Percentiles rank a stretch among this genome's conserved stretches.
phyloP scores from a whole-genome alignment of 1,140 invertebrate genomes.

The Parasteatoda tepidariorum region DNA sequence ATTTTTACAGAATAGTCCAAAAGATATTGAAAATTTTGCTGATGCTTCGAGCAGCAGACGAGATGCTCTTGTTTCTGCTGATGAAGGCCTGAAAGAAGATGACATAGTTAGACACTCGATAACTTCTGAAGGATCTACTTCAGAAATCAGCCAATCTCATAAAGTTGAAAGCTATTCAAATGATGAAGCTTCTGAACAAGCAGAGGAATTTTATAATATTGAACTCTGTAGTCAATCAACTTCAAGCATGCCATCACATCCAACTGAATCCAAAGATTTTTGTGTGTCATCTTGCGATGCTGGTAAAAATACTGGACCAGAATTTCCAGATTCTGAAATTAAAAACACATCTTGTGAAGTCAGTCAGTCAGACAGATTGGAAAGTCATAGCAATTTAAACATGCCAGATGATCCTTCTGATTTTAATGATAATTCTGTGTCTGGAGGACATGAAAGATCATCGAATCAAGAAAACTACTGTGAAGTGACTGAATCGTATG shows the following conservation, averaged over 20 bases:
- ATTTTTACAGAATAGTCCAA: neutral
- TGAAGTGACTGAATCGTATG: conserved; percentile 34
- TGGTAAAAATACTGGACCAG: neutral
- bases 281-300: conserved; percentile 37
- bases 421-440: neutral
- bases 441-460: neutral
- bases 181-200: neutral
- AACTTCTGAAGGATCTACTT: conserved; percentile 3
- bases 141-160: conserved; percentile 37
- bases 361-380: neutral
- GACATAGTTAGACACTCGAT: neutral
- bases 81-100: neutral
- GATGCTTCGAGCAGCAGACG: neutral
- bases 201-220: too few species aligned
- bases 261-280: neutral
- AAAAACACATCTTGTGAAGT: neutral
- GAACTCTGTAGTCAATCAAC: conserved; percentile 36
- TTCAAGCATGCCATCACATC: neutral
- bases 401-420: too few species aligned
- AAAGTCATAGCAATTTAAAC: too few species aligned
- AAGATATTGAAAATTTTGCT: neutral
- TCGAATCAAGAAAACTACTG: neutral
- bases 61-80: neutral
- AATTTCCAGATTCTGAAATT: neutral
- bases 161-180: neutral